Conservation (phyloP, 2,888 invertebrate genomes). For the Cephonodes hylas region DNA sequence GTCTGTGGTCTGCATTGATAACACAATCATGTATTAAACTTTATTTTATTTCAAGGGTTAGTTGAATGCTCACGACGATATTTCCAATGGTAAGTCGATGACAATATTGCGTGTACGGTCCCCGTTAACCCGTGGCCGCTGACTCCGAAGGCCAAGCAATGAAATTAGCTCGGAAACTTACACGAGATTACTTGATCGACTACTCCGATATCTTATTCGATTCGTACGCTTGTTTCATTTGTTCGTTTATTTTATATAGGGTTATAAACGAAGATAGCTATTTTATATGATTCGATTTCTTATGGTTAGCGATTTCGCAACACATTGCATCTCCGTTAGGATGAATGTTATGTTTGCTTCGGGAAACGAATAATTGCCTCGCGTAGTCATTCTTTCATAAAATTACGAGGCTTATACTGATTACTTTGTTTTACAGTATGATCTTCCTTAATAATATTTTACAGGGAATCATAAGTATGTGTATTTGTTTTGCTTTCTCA, state of each 20-base stretch:
- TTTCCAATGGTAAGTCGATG: conserved; percentile 28
- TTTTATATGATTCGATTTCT: neutral
- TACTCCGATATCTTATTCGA: conserved; percentile 21
- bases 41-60: conserved; percentile 1
- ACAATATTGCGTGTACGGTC: conserved; percentile 28
- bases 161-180: conserved; percentile 12
- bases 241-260: conserved; percentile 6
- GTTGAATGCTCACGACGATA: conserved; percentile 11
- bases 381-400: no score
- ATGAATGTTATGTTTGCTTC: no score
- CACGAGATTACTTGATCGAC: conserved; percentile 24
- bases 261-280: neutral
- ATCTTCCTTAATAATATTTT: no score
- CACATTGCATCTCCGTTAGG: no score
- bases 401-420: no score
- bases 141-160: conserved; percentile 22
- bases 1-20: neutral
- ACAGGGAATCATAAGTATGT: no score
- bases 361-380: no score
- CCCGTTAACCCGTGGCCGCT: conserved; percentile 30
- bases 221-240: conserved; percentile 1
- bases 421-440: no score
- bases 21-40: no score
- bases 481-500: no score
- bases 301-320: neutral